These are phyloP conservation scores for Ryuthela nishihirai DNA, from an alignment of 2,888 invertebrate genomes.

Conservation along the genomic window DNA sequence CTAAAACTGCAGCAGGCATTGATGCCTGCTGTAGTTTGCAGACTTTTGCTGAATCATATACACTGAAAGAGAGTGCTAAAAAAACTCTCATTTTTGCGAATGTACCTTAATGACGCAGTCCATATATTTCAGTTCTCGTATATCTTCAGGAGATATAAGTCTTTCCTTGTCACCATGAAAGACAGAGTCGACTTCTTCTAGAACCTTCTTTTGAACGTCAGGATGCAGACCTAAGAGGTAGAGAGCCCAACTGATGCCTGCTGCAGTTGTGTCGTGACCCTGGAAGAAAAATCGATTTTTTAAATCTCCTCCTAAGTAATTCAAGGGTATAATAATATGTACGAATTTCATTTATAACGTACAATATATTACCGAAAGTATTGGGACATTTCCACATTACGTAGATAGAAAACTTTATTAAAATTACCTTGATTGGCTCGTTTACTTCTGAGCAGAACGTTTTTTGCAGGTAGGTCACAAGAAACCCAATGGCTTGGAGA, in stretches of 20 bases:
- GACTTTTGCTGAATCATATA: conserved; percentile 45
- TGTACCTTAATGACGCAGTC: conserved; percentile 51
- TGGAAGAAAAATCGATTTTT: background rate
- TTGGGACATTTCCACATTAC: too few species aligned
- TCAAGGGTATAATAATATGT: too few species aligned
- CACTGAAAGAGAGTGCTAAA: conserved; percentile 50
- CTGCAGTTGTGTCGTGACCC: conserved; percentile 39
- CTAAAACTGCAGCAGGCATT: too few species aligned
- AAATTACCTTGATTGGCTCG: too few species aligned
- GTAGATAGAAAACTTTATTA: too few species aligned
- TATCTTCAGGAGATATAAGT: background rate
- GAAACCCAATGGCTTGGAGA: too few species aligned
- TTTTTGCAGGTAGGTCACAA: too few species aligned
- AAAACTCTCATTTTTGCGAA: conserved; percentile 45
- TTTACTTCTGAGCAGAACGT: too few species aligned
- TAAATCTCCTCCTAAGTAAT: too few species aligned
- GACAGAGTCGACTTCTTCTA: conserved; percentile 29
- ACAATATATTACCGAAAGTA: too few species aligned
- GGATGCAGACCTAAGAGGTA: conserved; percentile 33
- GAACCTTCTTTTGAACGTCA: conserved; percentile 23
- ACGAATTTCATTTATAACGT: too few species aligned
- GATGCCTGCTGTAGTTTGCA: too few species aligned
- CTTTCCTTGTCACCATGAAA: conserved; percentile 2
- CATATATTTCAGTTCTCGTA: conserved; percentile 49
- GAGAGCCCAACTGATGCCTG: conserved; percentile 36